Evolutionary conservation across 2,113 vertebrate genomes (phyloP).

Genomic region (Odocoileus hemionus): DNA sequence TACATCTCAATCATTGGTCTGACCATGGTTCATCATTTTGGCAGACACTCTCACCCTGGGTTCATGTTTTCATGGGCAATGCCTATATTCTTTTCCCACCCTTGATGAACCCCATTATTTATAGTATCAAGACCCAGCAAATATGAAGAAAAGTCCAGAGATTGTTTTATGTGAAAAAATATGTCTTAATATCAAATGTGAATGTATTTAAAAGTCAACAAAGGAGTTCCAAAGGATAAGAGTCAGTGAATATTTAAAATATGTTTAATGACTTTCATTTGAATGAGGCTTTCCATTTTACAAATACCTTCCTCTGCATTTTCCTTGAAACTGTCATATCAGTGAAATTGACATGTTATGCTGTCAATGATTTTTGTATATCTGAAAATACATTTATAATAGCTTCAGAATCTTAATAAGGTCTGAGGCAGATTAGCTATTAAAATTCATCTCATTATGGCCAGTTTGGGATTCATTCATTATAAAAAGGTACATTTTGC

Average conservation of each 20-base stretch:
- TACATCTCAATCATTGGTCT: slow-evolving; percentile 49
- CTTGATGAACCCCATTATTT: slow-evolving; percentile 60
- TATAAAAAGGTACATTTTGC: not conserved
- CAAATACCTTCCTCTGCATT: not conserved
- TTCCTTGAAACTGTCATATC: not conserved
- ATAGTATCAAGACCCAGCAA: slow-evolving; percentile 50
- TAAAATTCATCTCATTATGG: not conserved
- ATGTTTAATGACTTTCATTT: not conserved
- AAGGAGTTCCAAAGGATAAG: not conserved
- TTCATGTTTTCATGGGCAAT: slow-evolving; percentile 54
- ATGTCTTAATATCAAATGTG: not conserved
- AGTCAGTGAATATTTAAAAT: not conserved
- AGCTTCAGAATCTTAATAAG: not conserved
- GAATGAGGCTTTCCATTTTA: not conserved
- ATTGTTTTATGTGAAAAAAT: not conserved
- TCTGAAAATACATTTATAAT: not conserved
- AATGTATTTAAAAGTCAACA: not conserved
- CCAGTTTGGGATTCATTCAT: not conserved
- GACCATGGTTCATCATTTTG: slow-evolving; percentile 54
- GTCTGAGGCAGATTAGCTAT: not conserved
- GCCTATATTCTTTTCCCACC: slow-evolving; percentile 63
- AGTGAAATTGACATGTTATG: not conserved
- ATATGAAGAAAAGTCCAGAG: slow-evolving; percentile 44
- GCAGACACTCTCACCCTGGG: slow-evolving; percentile 36
- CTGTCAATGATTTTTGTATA: not conserved